These are phyloP conservation scores for Steinernema hermaphroditum DNA, from an alignment of 2,888 invertebrate genomes.

Conservation along the genomic window DNA sequence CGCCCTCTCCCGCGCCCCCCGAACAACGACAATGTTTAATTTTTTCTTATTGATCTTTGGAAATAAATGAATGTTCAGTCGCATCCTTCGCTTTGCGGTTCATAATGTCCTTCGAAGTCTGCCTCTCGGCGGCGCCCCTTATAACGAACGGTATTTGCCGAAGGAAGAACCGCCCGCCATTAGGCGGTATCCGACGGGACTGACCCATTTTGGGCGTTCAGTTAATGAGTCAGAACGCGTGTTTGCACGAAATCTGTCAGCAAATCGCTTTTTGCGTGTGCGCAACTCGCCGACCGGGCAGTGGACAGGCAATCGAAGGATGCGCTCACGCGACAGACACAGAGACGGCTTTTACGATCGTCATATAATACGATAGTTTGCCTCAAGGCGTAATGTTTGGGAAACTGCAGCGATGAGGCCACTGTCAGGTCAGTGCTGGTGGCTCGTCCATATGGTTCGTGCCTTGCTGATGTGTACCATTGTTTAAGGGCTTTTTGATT, in stretches of 20 bases:
- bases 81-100: not conserved
- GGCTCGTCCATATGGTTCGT: constrained; percentile 26
- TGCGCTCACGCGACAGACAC: constrained; percentile 14
- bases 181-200: constrained; percentile 1
- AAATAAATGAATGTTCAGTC: constrained; percentile 17
- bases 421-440: constrained; percentile 16
- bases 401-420: constrained; percentile 12
- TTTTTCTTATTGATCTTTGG: constrained; percentile 31
- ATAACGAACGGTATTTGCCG: no score
- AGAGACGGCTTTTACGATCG: constrained; percentile 24
- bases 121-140: not conserved
- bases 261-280: constrained; percentile 27
- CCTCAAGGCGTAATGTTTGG: constrained; percentile 31
- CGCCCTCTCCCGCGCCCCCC: not conserved
- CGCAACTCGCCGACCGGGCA: constrained; percentile 24
- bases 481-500: constrained; percentile 23
- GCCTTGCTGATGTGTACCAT: not conserved
- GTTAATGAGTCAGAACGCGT: constrained; percentile 29
- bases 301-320: not conserved
- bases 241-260: constrained; percentile 28
- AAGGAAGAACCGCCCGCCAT: not conserved
- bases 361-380: constrained; percentile 27
- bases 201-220: not conserved
- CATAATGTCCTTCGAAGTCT: not conserved
- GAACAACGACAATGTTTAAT: constrained; percentile 29